A percentile compares a stretch with the other conserved stretches of the same genome.
Evolutionary conservation across 2,797 vertebrate species (phyloP).

Genomic region (Myotis pilosus): DNA sequence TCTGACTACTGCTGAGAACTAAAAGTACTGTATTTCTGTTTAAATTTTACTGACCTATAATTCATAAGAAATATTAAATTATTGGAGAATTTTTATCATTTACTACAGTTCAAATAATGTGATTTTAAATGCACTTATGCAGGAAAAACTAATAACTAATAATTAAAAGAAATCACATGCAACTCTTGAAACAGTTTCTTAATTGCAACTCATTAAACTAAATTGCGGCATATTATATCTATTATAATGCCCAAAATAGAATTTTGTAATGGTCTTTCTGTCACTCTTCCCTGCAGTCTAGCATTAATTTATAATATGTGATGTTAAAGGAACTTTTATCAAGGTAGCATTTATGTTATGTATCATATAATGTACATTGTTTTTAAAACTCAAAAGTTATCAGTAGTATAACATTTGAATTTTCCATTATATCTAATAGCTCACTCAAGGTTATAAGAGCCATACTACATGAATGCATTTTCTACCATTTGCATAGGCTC

Average conservation of each 20-base stretch:
- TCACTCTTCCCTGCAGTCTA: conserved; percentile 80
- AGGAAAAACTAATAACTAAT: conserved; percentile 84
- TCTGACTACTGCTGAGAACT: conserved; percentile 5
- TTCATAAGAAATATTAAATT: conserved; percentile 57
- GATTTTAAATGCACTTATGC: conserved; percentile 82
- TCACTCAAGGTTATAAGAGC: conserved; percentile 58
- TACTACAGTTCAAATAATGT: conserved; percentile 73
- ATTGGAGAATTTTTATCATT: conserved; percentile 71
- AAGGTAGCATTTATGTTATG: conserved; percentile 65
- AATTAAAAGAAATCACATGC: conserved; percentile 84
- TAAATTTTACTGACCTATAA: conserved; percentile 28
- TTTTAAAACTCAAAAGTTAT: conserved; percentile 64
- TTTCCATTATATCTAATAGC: conserved; percentile 63
- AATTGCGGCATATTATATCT: conserved; percentile 84
- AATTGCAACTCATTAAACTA: conserved; percentile 85
- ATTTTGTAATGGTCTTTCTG: conserved; percentile 82
- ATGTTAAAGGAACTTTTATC: conserved; percentile 77
- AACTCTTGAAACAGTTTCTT: conserved; percentile 82
- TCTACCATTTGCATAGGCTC: conserved; percentile 40
- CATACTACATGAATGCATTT: conserved; percentile 33
- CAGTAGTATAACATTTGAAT: conserved; percentile 53
- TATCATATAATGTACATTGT: conserved; percentile 65
- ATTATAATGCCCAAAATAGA: conserved; percentile 85
- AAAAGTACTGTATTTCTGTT: not conserved
- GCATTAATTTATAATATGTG: conserved; percentile 73